Evolutionary conservation across 2,888 invertebrate species (phyloP).

Genomic region (Atherix ibis): DNA sequence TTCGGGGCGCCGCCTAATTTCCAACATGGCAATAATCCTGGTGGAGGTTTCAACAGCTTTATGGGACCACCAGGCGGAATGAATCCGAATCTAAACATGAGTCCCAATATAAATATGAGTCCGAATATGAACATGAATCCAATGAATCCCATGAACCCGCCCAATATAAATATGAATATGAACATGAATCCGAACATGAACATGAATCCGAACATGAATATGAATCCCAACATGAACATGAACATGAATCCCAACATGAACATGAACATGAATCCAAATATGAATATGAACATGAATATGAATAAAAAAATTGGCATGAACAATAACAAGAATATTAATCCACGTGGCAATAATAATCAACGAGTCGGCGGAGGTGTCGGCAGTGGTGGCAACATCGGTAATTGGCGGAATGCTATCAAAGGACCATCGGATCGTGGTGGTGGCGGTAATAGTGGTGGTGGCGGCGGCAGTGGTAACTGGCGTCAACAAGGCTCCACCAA

Average conservation of each 20-base stretch:
- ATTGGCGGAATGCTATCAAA: conserved; percentile 30
- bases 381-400: conserved; percentile 30
- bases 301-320: too few species aligned
- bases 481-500: conserved; percentile 34
- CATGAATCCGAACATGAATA: conserved; percentile 4
- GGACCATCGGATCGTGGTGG: conserved; percentile 12
- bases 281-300: conserved; percentile 11
- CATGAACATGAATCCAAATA: conserved; percentile 5
- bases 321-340: conserved; percentile 14
- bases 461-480: conserved; percentile 16
- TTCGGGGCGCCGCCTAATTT: too few species aligned
- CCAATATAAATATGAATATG: background rate
- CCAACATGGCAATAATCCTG: too few species aligned
- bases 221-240: conserved; percentile 4
- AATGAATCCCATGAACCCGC: background rate
- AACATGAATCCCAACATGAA: too few species aligned
- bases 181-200: background rate
- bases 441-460: conserved; percentile 31
- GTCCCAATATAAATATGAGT: conserved; percentile 4
- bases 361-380: too few species aligned
- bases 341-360: conserved; percentile 22
- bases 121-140: conserved; percentile 15
- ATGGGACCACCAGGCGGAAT: conserved; percentile 4
- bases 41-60: conserved; percentile 6
- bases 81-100: conserved; percentile 2